Evolutionary conservation across 2,113 vertebrate genomes (phyloP).

Genomic region (Piaya cayana): DNA sequence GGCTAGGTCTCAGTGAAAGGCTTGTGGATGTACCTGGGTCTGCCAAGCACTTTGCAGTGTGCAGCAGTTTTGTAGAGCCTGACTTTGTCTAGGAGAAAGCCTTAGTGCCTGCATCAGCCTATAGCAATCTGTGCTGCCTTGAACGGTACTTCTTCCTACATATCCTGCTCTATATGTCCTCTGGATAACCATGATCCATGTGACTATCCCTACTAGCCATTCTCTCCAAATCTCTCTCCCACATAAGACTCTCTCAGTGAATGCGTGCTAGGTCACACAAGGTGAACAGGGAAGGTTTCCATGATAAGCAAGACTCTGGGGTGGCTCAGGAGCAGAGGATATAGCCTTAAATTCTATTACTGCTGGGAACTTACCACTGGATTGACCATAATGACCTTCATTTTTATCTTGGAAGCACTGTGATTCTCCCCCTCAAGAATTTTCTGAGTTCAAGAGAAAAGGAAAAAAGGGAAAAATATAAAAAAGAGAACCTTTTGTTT

Average conservation of each 20-base stretch:
- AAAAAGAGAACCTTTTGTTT: neutral
- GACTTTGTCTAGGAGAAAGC: neutral
- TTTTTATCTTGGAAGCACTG: neutral
- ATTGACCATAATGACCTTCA: neutral
- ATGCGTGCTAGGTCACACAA: neutral
- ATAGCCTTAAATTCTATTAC: neutral
- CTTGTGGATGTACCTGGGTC: neutral
- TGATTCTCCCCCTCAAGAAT: neutral
- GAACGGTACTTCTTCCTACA: neutral
- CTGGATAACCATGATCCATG: neutral
- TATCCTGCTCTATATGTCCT: neutral
- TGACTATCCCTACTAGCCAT: neutral
- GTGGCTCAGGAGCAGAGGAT: neutral
- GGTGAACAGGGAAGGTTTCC: neutral
- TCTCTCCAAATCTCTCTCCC: neutral
- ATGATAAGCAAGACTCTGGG: neutral
- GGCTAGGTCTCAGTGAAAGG: neutral
- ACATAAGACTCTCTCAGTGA: neutral
- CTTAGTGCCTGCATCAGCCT: neutral
- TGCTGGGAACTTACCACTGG: neutral
- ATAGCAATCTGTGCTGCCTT: neutral
- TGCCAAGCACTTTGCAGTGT: neutral
- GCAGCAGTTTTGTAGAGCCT: neutral
- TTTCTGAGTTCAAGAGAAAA: neutral
- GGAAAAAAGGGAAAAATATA: neutral